phyloP scores from a whole-genome alignment of 2,797 vertebrate genomes.

The Chanos chanos region DNA sequence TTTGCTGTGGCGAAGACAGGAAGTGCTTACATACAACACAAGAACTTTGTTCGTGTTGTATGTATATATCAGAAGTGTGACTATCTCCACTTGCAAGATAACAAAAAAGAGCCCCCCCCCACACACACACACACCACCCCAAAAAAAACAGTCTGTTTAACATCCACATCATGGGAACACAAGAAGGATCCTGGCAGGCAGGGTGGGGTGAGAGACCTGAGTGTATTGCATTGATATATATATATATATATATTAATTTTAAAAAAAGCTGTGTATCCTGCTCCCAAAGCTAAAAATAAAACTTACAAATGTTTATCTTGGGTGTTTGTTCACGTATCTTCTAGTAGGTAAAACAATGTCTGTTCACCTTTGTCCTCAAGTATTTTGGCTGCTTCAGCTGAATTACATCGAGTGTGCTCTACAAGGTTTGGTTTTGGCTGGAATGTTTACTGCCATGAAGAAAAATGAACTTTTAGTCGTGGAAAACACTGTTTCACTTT shows the following conservation, averaged over 20 bases:
- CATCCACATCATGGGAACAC: constrained; percentile 67
- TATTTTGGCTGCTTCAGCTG: not conserved
- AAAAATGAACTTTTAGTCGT: too few relatives aligned
- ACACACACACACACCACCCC: too few relatives aligned
- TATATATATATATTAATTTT: too few relatives aligned
- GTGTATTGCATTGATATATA: constrained; percentile 73
- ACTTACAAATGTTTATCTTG: constrained; percentile 51
- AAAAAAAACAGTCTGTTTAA: constrained; percentile 14
- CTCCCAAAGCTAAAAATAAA: constrained; percentile 68
- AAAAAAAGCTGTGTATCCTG: constrained; percentile 68
- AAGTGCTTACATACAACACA: too few relatives aligned
- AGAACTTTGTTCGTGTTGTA: too few relatives aligned
- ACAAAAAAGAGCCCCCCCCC: too few relatives aligned
- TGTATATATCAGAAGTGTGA: too few relatives aligned
- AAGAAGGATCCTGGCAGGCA: constrained; percentile 53
- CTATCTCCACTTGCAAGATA: too few relatives aligned
- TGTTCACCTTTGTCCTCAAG: constrained; percentile 42
- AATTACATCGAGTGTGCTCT: not conserved
- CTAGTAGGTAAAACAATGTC: constrained; percentile 40
- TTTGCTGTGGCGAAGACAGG: too few relatives aligned
- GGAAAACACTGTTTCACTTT: too few relatives aligned
- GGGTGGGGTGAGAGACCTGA: constrained; percentile 22
- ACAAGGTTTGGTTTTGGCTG: too few relatives aligned
- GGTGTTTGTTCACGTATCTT: constrained; percentile 41
- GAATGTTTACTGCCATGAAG: too few relatives aligned